Evolutionary conservation across 2,888 invertebrate species (phyloP).

Genomic region (Spatulosminthurus flaviceps): DNA sequence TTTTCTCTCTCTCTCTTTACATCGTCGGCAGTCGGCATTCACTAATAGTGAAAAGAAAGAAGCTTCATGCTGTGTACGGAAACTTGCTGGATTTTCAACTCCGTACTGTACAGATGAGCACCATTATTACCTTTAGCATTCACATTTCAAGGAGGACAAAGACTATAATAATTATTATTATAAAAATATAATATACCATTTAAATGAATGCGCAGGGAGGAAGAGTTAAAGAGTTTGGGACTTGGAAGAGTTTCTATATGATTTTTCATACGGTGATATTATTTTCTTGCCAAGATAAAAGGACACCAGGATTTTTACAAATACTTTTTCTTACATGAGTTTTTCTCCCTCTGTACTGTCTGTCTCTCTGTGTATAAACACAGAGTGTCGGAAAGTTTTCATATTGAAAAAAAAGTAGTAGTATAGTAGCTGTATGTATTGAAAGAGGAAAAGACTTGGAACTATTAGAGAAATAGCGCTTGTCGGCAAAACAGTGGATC

Average conservation of each 20-base stretch:
- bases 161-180: constrained; percentile 31
- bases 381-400: not conserved
- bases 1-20: no score
- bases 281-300: not conserved
- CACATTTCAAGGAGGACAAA: constrained; percentile 41
- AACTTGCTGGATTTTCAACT: constrained; percentile 7
- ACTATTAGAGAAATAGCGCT: constrained; percentile 1
- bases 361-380: not conserved
- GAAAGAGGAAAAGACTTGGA: not conserved
- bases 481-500: constrained; percentile 49
- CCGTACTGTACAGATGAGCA: not conserved
- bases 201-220: constrained; percentile 34
- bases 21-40: no score
- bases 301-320: constrained; percentile 9
- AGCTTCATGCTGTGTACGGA: constrained; percentile 44
- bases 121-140: constrained; percentile 29
- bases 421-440: no score
- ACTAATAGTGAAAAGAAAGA: constrained; percentile 39
- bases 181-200: constrained; percentile 37
- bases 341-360: no score
- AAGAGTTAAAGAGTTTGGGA: not conserved
- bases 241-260: no score
- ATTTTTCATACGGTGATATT: not conserved
- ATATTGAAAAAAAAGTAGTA: no score
- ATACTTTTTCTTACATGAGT: not conserved